Percentiles rank a stretch among this genome's conserved stretches.
These are phyloP conservation scores for Ophion obscuratus DNA, from an alignment of 2,888 invertebrate species.

Conservation along the genomic window DNA sequence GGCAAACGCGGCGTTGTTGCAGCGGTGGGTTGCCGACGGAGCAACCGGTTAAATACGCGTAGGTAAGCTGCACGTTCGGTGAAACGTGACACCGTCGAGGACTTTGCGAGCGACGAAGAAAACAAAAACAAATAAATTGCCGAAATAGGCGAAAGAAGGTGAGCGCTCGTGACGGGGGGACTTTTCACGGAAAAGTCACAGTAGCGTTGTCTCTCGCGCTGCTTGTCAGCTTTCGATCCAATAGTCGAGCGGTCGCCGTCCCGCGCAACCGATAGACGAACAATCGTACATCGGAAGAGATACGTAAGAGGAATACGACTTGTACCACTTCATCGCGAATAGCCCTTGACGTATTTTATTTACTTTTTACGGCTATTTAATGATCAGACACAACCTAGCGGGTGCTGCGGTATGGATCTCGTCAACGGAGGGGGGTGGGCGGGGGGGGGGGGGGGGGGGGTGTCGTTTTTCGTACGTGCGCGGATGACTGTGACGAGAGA, in stretches of 20 bases:
- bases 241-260: too few relatives aligned
- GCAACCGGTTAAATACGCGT: conserved; percentile 11
- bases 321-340: background rate
- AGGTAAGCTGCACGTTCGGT: conserved; percentile 68
- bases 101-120: conserved; percentile 54
- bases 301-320: background rate
- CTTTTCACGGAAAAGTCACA: conserved; percentile 5
- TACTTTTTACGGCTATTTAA: too few relatives aligned
- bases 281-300: background rate
- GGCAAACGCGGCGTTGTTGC: conserved; percentile 7
- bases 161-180: conserved; percentile 3
- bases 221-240: too few relatives aligned
- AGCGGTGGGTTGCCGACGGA: background rate
- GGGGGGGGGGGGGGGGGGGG: background rate
- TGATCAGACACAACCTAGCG: background rate
- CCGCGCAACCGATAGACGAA: too few relatives aligned
- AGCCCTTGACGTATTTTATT: background rate
- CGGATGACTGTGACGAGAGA: conserved; percentile 26
- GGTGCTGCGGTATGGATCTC: conserved; percentile 5
- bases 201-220: background rate
- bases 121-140: background rate
- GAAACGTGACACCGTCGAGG: conserved; percentile 71
- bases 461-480: conserved; percentile 33
- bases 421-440: background rate
- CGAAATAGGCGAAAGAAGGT: background rate